These are phyloP conservation scores for Netelia virgata DNA, from an alignment of 2,888 invertebrate genomes.

Conservation along the genomic window DNA sequence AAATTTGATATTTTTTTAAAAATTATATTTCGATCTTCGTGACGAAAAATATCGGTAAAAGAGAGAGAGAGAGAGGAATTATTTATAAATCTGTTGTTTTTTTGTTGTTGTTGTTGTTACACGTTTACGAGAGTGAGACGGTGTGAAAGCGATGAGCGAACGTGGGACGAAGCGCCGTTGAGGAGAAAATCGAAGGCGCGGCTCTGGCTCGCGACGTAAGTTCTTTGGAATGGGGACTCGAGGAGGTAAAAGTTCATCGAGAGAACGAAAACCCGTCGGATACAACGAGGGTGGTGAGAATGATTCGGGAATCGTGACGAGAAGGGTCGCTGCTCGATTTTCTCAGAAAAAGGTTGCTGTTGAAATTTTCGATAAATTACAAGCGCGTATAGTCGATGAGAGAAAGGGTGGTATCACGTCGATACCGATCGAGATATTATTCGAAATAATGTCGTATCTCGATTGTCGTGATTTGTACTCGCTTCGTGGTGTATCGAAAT, in stretches of 20 bases:
- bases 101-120: not conserved
- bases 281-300: slow-evolving; percentile 13
- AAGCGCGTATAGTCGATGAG: too few relatives aligned
- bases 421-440: slow-evolving; percentile 77
- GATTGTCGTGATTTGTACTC: slow-evolving; percentile 72
- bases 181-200: slow-evolving; percentile 1
- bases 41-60: too few relatives aligned
- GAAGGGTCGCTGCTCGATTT: too few relatives aligned
- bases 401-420: slow-evolving; percentile 38
- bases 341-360: too few relatives aligned
- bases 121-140: not conserved
- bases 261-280: slow-evolving; percentile 42
- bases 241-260: slow-evolving; percentile 32
- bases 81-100: slow-evolving; percentile 4
- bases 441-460: slow-evolving; percentile 76
- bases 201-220: not conserved
- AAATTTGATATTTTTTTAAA: not conserved
- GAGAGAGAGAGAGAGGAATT: not conserved
- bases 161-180: slow-evolving; percentile 30
- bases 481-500: slow-evolving; percentile 73
- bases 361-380: too few relatives aligned
- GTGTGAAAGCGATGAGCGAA: slow-evolving; percentile 11
- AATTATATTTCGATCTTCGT: not conserved
- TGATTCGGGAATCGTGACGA: not conserved
- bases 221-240: slow-evolving; percentile 41